Evolutionary conservation across 92 coral and sea anemone species (phyloP), one percentile per base, ranked within the genome.

Genomic region (Epizoanthus ramosus): DNA sequence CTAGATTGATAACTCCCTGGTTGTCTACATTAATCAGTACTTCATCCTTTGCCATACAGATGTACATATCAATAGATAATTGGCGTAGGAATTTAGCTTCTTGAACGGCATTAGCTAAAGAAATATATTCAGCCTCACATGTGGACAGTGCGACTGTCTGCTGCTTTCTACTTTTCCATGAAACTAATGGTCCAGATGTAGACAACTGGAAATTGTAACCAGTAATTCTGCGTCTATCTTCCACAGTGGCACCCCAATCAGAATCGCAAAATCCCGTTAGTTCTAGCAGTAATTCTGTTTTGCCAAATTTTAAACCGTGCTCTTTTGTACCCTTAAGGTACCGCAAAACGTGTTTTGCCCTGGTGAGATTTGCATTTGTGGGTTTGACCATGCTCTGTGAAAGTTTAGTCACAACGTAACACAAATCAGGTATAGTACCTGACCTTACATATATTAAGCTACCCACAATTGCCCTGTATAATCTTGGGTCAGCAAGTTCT

Each of bases 391-490:
- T 28, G 68, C 80, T 61, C 39, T 86, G 90, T 52, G 83, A 86
- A 45, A 86, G 35, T 68, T 72, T 57, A 14, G 77, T 86, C 56
- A 86, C 81, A 25, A 73, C 79, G 70, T 68, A 86, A 45, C 66
- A 86, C 37, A 86, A 63, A 57, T 86, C 90, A 71, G 82, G 76
- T 66, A 75, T 81, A 54, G 81, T 86, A 79, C 74, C 80, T 68
- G 90, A 71, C 81, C 71, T 86, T 41, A 86, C 63, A 56, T 71
- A 86, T 9, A 86, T 86, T 41, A 86, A 73, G 64, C 90, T 86
- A 57, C 90, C 86, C 73, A 86, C 90, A 45, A 86, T 86, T 73
- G 69, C 90, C 31, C 73, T 68, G 80, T 86, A 80, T 57, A 80
- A 56, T 15, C 23, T 72, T 17, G 13, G 59, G 33, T 80, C 83